These are phyloP conservation scores for Tiphia femorata DNA, from an alignment of 2,888 invertebrate genomes.

Conservation along the genomic window DNA sequence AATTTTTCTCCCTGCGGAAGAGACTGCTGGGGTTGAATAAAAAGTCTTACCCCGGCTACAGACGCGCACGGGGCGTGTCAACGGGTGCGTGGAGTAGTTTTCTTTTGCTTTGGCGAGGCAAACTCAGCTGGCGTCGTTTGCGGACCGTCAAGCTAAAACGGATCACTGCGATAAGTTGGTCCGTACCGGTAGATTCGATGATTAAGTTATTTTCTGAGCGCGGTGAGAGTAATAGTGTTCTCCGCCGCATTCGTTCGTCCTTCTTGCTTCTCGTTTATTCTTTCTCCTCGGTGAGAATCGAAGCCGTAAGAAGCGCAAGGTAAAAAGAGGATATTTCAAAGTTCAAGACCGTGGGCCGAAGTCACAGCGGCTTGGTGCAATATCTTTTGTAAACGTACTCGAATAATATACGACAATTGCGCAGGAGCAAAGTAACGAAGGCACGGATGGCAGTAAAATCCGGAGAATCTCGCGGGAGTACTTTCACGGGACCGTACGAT, in stretches of 20 bases:
- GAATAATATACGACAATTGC: conserved; percentile 27
- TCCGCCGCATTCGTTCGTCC: not conserved
- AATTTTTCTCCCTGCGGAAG: too few relatives aligned
- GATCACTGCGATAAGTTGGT: conserved; percentile 39
- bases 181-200: conserved; percentile 27
- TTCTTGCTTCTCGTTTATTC: not conserved
- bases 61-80: too few relatives aligned
- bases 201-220: conserved; percentile 36
- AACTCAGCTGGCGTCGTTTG: conserved; percentile 28
- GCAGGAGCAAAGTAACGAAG: conserved; percentile 32
- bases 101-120: conserved; percentile 11
- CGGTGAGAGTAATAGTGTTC: conserved; percentile 27
- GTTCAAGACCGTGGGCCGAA: too few relatives aligned
- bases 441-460: conserved; percentile 25
- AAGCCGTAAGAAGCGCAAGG: not conserved
- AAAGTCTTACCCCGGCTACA: too few relatives aligned
- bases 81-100: too few relatives aligned
- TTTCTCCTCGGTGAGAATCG: not conserved
- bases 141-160: conserved; percentile 20
- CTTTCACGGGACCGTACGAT: conserved; percentile 26
- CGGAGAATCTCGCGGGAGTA: conserved; percentile 19
- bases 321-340: not conserved
- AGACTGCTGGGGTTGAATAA: too few relatives aligned
- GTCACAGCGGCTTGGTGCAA: conserved; percentile 20
- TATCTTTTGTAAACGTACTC: conserved; percentile 22